Percentiles rank a stretch among this genome's conserved stretches.
Evolutionary conservation across 2,113 vertebrate genomes (phyloP).

Genomic region (Tursiops truncatus): DNA sequence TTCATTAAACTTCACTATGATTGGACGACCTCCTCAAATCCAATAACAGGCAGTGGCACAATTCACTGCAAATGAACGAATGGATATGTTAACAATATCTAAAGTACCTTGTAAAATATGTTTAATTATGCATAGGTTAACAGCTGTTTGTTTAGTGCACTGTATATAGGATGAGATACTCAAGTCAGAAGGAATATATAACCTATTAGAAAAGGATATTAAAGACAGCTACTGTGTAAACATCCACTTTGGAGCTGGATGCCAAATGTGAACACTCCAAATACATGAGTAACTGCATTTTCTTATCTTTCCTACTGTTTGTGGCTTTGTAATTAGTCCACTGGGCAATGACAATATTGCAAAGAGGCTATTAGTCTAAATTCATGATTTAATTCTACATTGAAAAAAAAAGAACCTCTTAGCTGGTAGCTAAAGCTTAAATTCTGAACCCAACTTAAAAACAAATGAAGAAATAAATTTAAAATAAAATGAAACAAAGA

Average conservation of each 20-base stretch:
- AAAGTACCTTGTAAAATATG: constrained; percentile 41
- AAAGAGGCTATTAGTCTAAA: constrained; percentile 62
- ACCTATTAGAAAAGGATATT: constrained; percentile 50
- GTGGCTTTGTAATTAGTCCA: constrained; percentile 52
- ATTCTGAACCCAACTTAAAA: constrained; percentile 19
- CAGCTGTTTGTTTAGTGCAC: constrained; percentile 40
- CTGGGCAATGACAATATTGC: constrained; percentile 1
- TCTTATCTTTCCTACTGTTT: constrained; percentile 35
- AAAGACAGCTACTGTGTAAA: constrained; percentile 37
- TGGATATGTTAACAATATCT: constrained; percentile 12
- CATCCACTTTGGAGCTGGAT: background rate
- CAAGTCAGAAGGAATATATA: constrained; percentile 48
- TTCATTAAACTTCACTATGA: constrained; percentile 53
- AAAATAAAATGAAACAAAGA: constrained; percentile 10
- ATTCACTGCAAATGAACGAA: constrained; percentile 33
- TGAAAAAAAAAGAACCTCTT: background rate
- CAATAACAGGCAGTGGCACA: background rate
- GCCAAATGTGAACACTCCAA: constrained; percentile 48
- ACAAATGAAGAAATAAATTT: background rate
- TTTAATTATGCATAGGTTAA: constrained; percentile 62
- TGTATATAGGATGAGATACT: constrained; percentile 44
- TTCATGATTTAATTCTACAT: constrained; percentile 48
- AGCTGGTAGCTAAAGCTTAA: constrained; percentile 33
- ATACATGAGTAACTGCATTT: background rate
- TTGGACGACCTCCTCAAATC: constrained; percentile 38